Evolutionary conservation across 2,797 vertebrate genomes (phyloP).

Genomic region (Hydrolagus colliei): DNA sequence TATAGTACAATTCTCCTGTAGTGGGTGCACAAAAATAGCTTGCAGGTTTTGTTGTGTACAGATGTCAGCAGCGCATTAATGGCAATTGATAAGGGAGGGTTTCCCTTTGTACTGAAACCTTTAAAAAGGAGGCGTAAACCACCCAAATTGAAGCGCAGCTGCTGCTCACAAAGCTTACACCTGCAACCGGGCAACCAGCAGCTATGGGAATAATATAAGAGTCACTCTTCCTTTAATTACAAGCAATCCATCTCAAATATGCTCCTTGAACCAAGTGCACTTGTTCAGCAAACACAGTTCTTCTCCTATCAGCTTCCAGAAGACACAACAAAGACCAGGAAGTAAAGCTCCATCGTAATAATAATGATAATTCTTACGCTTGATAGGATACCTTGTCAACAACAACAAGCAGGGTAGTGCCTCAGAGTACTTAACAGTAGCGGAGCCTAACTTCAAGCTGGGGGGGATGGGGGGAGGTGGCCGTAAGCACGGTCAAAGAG

Average conservation of each 20-base stretch:
- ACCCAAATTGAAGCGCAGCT: constrained; percentile 19
- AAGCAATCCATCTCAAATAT: constrained; percentile 23
- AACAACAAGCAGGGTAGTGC: too few species aligned
- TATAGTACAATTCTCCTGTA: neutral
- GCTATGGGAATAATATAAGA: constrained; percentile 15
- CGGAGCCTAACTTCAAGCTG: too few species aligned
- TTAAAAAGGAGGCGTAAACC: neutral
- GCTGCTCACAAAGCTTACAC: constrained; percentile 2
- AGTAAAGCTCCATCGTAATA: neutral
- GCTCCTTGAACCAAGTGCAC: neutral
- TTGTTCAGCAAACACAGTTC: neutral
- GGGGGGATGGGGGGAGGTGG: too few species aligned
- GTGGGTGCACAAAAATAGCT: neutral
- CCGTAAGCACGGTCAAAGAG: too few species aligned
- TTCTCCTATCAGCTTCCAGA: constrained; percentile 12
- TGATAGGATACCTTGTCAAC: too few species aligned
- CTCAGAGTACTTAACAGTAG: too few species aligned
- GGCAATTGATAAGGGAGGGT: neutral
- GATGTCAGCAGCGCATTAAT: neutral
- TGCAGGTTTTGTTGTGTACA: neutral
- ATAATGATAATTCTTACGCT: too few species aligned
- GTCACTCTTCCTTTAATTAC: constrained; percentile 27
- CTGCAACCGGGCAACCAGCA: constrained; percentile 24
- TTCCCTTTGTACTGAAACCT: neutral
- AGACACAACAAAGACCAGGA: neutral